Evolutionary conservation across 2,797 vertebrate genomes (phyloP).

Genomic region (Craterocephalus amniculus): DNA sequence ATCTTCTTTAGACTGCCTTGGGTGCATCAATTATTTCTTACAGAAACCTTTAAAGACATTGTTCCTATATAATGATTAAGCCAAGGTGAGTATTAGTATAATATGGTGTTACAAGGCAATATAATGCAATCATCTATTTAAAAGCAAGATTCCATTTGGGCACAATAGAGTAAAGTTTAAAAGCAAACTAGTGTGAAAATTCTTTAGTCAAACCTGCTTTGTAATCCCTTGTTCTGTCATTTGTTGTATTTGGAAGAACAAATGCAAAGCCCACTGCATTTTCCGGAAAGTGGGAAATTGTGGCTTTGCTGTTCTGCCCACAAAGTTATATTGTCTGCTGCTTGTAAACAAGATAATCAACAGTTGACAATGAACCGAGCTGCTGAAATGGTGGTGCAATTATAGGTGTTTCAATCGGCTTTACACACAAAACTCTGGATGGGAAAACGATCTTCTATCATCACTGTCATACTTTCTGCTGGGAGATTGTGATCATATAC

Average conservation of each 20-base stretch:
- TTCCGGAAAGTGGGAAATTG: conserved; percentile 1
- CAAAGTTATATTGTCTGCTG: conserved; percentile 30
- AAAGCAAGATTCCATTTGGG: not conserved
- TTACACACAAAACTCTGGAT: too few relatives aligned
- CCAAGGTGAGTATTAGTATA: too few relatives aligned
- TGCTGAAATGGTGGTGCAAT: conserved; percentile 11
- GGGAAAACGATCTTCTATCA: too few relatives aligned
- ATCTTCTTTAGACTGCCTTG: conserved; percentile 56
- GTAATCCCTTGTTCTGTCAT: not conserved
- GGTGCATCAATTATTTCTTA: conserved; percentile 72
- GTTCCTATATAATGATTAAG: conserved; percentile 32
- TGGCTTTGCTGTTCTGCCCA: not conserved
- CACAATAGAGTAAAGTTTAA: not conserved
- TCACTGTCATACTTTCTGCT: too few relatives aligned
- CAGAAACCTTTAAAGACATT: conserved; percentile 30
- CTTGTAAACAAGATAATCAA: conserved; percentile 51
- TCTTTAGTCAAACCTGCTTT: not conserved
- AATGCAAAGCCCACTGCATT: conserved; percentile 5
- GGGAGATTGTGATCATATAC: too few relatives aligned
- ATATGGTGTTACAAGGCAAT: too few relatives aligned
- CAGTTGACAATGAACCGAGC: conserved; percentile 34
- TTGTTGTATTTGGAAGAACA: not conserved
- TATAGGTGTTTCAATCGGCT: not conserved
- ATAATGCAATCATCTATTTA: not conserved
- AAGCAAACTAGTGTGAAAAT: not conserved